Percentiles rank a stretch among this genome's conserved stretches.
These are phyloP conservation scores for Tringa solitaria DNA, from an alignment of 2,113 vertebrate genomes.

Conservation along the genomic window DNA sequence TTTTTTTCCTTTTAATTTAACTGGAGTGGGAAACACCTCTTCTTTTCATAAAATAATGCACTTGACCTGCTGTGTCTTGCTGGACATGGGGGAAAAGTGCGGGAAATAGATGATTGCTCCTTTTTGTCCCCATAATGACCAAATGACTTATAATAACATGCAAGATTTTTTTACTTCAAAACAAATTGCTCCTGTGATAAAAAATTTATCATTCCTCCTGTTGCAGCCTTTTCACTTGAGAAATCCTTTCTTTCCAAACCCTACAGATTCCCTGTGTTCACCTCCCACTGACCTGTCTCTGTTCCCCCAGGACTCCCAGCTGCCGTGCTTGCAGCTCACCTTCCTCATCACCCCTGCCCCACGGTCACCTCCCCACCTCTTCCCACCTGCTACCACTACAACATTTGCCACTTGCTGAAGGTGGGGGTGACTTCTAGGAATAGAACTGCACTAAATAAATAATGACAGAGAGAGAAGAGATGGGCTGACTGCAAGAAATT, in stretches of 20 bases:
- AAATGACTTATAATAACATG: not conserved
- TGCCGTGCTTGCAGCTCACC: not conserved
- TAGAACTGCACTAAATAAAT: slow-evolving; percentile 37
- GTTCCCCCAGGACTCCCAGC: not conserved
- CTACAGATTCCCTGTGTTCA: not conserved
- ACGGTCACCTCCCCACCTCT: not conserved
- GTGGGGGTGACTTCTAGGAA: slow-evolving; percentile 31
- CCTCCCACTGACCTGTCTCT: not conserved
- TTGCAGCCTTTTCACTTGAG: not conserved
- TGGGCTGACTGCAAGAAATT: not conserved
- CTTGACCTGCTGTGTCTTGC: not conserved
- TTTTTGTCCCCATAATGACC: not conserved
- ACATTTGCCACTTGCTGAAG: slow-evolving; percentile 7
- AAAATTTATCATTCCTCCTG: accelerated
- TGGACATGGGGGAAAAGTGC: too few relatives aligned
- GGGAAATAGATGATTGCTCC: not conserved
- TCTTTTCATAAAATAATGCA: not conserved
- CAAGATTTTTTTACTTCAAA: not conserved
- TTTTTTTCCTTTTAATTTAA: not conserved
- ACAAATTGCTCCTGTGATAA: not conserved
- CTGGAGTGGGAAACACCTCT: not conserved
- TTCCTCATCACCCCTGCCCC: not conserved
- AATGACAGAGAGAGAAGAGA: not conserved
- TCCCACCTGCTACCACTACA: not conserved
- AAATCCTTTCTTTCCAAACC: not conserved